Conservation (phyloP, 2,888 invertebrate species). For the Carterocephalus palaemon region DNA sequence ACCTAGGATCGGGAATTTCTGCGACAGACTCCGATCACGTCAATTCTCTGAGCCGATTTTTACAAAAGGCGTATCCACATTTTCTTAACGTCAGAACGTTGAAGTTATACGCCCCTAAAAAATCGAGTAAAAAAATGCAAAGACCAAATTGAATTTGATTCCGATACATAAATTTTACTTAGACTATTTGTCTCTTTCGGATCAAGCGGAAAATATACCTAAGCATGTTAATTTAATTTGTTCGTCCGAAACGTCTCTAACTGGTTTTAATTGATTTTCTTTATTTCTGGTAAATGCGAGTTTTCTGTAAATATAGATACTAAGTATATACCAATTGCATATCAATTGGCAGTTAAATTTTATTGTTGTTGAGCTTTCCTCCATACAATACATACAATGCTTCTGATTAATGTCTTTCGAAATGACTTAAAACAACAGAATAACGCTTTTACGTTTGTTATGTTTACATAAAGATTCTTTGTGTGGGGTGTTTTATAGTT, state of each 20-base stretch:
- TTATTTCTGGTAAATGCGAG: constrained; percentile 31
- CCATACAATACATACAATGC: constrained; percentile 51
- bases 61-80: constrained; percentile 44
- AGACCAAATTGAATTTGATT: constrained; percentile 77
- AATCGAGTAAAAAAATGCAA: constrained; percentile 75
- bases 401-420: constrained; percentile 69
- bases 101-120: constrained; percentile 61
- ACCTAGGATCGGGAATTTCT: constrained; percentile 1
- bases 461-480: constrained; percentile 78
- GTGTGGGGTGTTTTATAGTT: constrained; percentile 77
- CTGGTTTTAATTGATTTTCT: constrained; percentile 63
- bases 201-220: constrained; percentile 66
- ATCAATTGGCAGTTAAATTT: constrained; percentile 44
- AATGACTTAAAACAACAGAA: constrained; percentile 77
- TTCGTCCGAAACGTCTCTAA: constrained; percentile 60
- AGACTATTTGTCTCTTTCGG: constrained; percentile 74
- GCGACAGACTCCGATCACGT: constrained; percentile 1
- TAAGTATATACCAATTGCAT: constrained; percentile 20
- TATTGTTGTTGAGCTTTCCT: constrained; percentile 44
- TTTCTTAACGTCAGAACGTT: constrained; percentile 45
- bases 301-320: constrained; percentile 23
- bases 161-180: constrained; percentile 79
- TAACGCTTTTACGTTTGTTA: constrained; percentile 73
- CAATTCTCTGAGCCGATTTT: too few relatives aligned
- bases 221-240: constrained; percentile 73